These are phyloP conservation scores for Cichladusa arquata DNA, from an alignment of 2,113 vertebrate genomes.

Conservation along the genomic window DNA sequence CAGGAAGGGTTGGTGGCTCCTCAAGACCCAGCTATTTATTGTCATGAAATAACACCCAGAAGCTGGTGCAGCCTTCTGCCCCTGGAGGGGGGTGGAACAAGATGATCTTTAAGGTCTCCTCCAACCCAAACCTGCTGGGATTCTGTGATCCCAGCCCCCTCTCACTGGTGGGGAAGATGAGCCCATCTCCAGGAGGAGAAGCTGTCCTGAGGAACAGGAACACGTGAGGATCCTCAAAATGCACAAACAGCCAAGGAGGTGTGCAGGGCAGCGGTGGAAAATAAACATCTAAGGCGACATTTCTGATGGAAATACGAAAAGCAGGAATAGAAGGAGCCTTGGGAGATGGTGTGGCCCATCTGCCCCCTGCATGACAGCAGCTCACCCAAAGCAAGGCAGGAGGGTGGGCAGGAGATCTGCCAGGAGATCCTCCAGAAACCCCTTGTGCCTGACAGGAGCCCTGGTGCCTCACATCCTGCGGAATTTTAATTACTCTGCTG, in stretches of 20 bases:
- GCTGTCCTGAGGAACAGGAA: not conserved
- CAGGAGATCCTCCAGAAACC: too few species aligned
- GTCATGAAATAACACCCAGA: not conserved
- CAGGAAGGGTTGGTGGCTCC: not conserved
- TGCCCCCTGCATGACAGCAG: not conserved
- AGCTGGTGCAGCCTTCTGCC: not conserved
- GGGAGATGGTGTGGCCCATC: not conserved
- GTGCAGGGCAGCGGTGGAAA: not conserved
- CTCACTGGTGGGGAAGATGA: not conserved
- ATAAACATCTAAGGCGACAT: rapidly evolving
- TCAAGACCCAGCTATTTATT: not conserved
- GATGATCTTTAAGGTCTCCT: not conserved
- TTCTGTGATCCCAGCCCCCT: too few species aligned
- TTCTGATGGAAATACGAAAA: not conserved
- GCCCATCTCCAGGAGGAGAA: not conserved
- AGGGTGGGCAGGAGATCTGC: too few species aligned
- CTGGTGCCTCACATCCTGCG: not conserved
- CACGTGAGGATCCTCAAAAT: not conserved
- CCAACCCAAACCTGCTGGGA: not conserved
- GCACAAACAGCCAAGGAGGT: rapidly evolving
- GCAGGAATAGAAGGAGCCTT: not conserved
- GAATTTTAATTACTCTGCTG: rapidly evolving
- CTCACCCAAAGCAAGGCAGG: not conserved
- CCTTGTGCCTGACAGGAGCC: too few species aligned
- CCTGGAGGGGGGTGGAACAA: not conserved